A percentile compares a stretch with the other conserved stretches of the same genome.
Conservation (phyloP, 2,113 vertebrate genomes). For the Halcyon malimbica region DNA sequence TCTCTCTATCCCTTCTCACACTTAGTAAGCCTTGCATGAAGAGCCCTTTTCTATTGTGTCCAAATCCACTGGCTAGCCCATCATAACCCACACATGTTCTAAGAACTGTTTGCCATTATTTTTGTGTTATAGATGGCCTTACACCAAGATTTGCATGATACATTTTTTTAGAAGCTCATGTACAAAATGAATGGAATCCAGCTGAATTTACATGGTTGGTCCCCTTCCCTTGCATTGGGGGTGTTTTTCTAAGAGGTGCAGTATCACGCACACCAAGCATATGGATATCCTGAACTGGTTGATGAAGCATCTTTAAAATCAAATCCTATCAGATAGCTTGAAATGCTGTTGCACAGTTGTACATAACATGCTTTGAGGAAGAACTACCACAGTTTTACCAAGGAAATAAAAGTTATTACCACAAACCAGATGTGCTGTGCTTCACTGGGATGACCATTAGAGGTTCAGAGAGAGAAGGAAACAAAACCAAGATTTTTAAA, state of each 20-base stretch:
- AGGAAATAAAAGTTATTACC: neutral
- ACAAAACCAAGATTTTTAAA: neutral
- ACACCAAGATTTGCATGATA: neutral
- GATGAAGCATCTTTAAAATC: neutral
- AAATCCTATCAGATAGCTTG: neutral
- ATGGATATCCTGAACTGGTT: fast-evolving
- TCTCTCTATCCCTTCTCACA: neutral
- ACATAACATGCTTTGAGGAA: neutral
- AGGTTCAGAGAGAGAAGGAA: neutral
- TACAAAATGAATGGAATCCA: neutral
- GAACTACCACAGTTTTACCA: neutral
- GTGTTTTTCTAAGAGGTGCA: neutral
- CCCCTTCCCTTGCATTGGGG: neutral
- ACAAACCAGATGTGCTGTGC: neutral
- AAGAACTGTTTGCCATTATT: neutral
- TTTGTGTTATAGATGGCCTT: neutral
- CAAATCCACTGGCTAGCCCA: neutral
- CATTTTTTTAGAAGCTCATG: neutral
- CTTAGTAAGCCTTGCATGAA: neutral
- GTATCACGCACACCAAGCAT: neutral
- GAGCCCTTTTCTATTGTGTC: neutral
- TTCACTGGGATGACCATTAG: neutral
- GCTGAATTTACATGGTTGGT: neutral
- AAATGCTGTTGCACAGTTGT: neutral
- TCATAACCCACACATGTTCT: neutral